Percentiles rank a stretch among this genome's conserved stretches.
Conservation (phyloP, 2,113 vertebrate genomes). For the Caranx ignobilis region DNA sequence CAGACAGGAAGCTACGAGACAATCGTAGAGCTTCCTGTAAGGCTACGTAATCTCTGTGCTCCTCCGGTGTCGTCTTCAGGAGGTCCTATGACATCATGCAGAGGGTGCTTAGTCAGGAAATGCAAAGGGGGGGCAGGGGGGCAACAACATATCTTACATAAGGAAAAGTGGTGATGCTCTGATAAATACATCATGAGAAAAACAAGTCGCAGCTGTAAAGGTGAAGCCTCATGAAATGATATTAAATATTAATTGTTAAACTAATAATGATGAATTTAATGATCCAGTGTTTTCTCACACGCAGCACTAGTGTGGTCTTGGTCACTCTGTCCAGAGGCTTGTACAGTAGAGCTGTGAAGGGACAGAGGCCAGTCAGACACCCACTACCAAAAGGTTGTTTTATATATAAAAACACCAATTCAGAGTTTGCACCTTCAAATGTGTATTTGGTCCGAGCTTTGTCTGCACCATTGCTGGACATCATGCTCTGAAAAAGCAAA, state of each 20-base stretch:
- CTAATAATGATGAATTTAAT: neutral
- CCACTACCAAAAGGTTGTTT: neutral
- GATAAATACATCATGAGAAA: no score
- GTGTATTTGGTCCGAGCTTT: constrained; percentile 78
- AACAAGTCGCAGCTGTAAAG: neutral
- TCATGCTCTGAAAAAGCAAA: constrained; percentile 78
- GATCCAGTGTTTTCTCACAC: constrained; percentile 58
- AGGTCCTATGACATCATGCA: constrained; percentile 74
- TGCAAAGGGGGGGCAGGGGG: fast-evolving
- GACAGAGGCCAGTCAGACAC: constrained; percentile 27
- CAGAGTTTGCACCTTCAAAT: constrained; percentile 75
- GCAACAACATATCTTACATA: neutral
- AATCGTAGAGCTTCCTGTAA: constrained; percentile 83
- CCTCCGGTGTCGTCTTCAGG: constrained; percentile 79
- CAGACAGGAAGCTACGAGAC: constrained; percentile 84
- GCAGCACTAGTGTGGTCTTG: constrained; percentile 84
- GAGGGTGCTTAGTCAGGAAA: neutral
- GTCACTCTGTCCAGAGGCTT: constrained; percentile 85
- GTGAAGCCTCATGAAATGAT: neutral
- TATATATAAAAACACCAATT: neutral
- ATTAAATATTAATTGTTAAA: neutral
- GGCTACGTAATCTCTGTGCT: constrained; percentile 69
- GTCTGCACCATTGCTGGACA: constrained; percentile 70
- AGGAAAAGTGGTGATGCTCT: no score
- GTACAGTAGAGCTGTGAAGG: constrained; percentile 81